A percentile compares a stretch with the other conserved stretches of the same genome.
Evolutionary conservation across 2,888 invertebrate genomes (phyloP).

Genomic region (Allygus modestus): DNA sequence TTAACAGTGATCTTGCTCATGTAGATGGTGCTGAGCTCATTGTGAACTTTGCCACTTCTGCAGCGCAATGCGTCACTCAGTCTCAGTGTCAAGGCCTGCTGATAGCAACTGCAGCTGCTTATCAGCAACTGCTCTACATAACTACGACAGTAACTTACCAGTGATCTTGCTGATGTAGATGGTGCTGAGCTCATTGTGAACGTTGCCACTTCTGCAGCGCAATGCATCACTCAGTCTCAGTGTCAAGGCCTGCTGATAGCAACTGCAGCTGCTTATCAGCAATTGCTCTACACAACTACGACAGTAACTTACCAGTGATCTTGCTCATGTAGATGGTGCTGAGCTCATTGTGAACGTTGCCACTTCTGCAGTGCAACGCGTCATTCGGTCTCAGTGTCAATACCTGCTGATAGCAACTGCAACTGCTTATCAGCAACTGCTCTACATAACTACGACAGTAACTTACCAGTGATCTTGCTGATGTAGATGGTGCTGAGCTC

Average conservation of each 20-base stretch:
- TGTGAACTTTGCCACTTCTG: conserved; percentile 87
- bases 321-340: conserved; percentile 90
- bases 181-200: conserved; percentile 90
- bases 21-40: conserved; percentile 89
- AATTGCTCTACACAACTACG: conserved; percentile 82
- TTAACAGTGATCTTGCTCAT: conserved; percentile 85
- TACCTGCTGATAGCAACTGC: conserved; percentile 81
- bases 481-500: no score
- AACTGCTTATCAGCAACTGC: conserved; percentile 77
- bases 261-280: conserved; percentile 73
- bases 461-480: no score
- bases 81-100: conserved; percentile 79
- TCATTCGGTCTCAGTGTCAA: conserved; percentile 76
- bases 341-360: conserved; percentile 91
- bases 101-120: conserved; percentile 77
- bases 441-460: no score
- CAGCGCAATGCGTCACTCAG: conserved; percentile 76
- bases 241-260: conserved; percentile 83
- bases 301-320: conserved; percentile 77
- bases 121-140: conserved; percentile 81
- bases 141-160: conserved; percentile 71
- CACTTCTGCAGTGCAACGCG: conserved; percentile 79
- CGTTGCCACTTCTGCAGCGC: conserved; percentile 84
- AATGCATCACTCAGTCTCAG: conserved; percentile 76
- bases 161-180: conserved; percentile 89